These are phyloP conservation scores for Echinometra lucunter DNA, from an alignment of 53 echinoderm and acorn worm genomes.

Conservation along the genomic window DNA sequence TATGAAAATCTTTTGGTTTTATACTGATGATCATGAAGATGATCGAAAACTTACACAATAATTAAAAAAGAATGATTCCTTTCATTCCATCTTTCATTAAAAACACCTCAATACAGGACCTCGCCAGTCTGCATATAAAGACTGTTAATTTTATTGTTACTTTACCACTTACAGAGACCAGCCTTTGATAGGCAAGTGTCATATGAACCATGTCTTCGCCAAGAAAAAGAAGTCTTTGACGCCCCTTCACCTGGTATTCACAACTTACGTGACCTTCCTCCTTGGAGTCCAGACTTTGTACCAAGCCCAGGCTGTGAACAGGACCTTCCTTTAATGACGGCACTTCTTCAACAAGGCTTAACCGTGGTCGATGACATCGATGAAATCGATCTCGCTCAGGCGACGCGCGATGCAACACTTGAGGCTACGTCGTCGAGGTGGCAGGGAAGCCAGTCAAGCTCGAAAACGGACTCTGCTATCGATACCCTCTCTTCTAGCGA, in stretches of 20 bases:
- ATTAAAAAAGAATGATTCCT: no score
- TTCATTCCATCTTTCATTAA: no score
- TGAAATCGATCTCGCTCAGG: conserved; percentile 42
- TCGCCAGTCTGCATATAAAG: background rate
- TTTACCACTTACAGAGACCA: conserved; percentile 60
- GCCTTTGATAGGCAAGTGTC: conserved; percentile 53
- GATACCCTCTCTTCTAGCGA: conserved; percentile 27
- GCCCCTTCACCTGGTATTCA: conserved; percentile 42
- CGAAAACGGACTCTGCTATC: conserved; percentile 43
- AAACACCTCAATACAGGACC: no score
- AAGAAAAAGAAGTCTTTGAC: conserved; percentile 68
- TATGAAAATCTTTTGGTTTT: no score
- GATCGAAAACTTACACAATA: no score
- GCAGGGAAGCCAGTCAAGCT: background rate
- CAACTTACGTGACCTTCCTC: background rate
- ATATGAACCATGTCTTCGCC: conserved; percentile 57
- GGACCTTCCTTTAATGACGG: conserved; percentile 2
- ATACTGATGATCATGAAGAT: background rate
- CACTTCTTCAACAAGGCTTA: background rate
- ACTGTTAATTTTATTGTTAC: background rate
- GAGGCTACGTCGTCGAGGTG: background rate
- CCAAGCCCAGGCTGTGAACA: background rate
- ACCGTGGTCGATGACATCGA: conserved; percentile 64
- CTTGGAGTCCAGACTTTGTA: conserved; percentile 53
- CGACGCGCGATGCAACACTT: background rate